Evolutionary conservation across 2,113 vertebrate genomes (phyloP).

Genomic region (Channa argus): DNA sequence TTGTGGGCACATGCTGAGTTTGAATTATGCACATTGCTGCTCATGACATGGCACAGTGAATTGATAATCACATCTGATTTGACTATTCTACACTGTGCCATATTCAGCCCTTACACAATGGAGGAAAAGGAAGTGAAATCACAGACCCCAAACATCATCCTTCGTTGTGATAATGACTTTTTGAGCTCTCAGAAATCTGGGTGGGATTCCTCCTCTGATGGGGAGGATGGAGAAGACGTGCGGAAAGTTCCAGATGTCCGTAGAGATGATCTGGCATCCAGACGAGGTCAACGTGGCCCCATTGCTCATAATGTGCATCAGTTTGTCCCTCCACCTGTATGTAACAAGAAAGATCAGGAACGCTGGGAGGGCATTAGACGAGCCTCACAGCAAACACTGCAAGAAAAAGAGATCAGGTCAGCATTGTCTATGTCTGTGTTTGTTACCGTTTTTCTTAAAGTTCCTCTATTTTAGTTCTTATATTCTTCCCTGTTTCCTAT

Average conservation of each 20-base stretch:
- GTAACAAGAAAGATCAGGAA: slow-evolving; percentile 82
- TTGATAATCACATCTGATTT: slow-evolving; percentile 14
- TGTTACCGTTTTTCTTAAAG: slow-evolving; percentile 7
- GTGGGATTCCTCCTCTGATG: slow-evolving; percentile 82
- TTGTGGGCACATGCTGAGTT: neutral
- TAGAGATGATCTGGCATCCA: slow-evolving; percentile 92
- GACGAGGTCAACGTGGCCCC: slow-evolving; percentile 86
- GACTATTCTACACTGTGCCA: slow-evolving; percentile 24
- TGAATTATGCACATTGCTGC: slow-evolving; percentile 22
- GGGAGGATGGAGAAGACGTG: slow-evolving; percentile 77
- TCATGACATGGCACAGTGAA: neutral
- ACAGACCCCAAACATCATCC: slow-evolving; percentile 85
- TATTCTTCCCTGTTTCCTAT: slow-evolving; percentile 10
- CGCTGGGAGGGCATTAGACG: slow-evolving; percentile 84
- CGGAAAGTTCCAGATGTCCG: slow-evolving; percentile 89
- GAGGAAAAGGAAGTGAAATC: slow-evolving; percentile 80
- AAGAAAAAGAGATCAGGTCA: slow-evolving; percentile 79
- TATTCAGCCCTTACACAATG: slow-evolving; percentile 59
- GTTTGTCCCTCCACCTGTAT: slow-evolving; percentile 86
- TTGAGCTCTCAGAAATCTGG: slow-evolving; percentile 80
- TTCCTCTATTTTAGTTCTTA: slow-evolving; percentile 43
- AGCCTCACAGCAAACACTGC: slow-evolving; percentile 80
- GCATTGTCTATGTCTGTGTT: slow-evolving; percentile 8
- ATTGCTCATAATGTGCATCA: slow-evolving; percentile 80
- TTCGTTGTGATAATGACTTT: slow-evolving; percentile 89